Evolutionary conservation across 2,797 vertebrate species (phyloP).

Genomic region (Melanotaenia trifasciata): DNA sequence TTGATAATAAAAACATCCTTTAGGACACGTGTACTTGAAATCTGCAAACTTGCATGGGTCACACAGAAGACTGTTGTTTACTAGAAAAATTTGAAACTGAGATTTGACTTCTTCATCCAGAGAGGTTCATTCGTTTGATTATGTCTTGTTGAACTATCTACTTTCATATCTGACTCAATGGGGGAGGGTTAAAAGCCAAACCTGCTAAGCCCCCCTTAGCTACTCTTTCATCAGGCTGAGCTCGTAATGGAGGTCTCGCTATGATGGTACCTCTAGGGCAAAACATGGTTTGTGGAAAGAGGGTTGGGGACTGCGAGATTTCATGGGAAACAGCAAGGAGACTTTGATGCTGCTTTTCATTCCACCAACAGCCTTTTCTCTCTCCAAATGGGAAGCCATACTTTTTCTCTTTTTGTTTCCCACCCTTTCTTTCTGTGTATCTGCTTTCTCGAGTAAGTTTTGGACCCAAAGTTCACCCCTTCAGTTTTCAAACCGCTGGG

Average conservation of each 20-base stretch:
- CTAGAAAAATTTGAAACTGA: background rate
- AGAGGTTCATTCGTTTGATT: constrained; percentile 32
- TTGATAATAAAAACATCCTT: background rate
- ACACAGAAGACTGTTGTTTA: constrained; percentile 3
- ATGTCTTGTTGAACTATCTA: constrained; percentile 56
- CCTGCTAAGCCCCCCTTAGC: constrained; percentile 69
- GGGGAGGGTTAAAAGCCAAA: constrained; percentile 59
- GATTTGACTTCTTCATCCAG: constrained; percentile 31
- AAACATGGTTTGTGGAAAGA: constrained; percentile 45
- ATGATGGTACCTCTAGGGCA: constrained; percentile 63
- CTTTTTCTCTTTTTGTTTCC: background rate
- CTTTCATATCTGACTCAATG: constrained; percentile 61
- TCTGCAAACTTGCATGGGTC: too few relatives aligned
- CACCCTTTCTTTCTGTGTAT: constrained; percentile 2
- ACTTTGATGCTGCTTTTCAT: constrained; percentile 58
- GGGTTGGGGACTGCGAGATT: constrained; percentile 59
- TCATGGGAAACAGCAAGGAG: constrained; percentile 74
- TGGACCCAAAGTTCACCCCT: constrained; percentile 2
- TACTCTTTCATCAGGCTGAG: constrained; percentile 75
- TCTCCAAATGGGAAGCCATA: constrained; percentile 14
- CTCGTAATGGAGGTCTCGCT: constrained; percentile 74
- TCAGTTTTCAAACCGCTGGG: constrained; percentile 43
- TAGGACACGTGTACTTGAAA: background rate
- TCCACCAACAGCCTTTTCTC: constrained; percentile 33
- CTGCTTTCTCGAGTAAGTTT: constrained; percentile 16